A percentile compares a stretch with the other conserved stretches of the same genome.
phyloP scores from a whole-genome alignment of 2,113 vertebrate genomes.

The Geococcyx californianus region DNA sequence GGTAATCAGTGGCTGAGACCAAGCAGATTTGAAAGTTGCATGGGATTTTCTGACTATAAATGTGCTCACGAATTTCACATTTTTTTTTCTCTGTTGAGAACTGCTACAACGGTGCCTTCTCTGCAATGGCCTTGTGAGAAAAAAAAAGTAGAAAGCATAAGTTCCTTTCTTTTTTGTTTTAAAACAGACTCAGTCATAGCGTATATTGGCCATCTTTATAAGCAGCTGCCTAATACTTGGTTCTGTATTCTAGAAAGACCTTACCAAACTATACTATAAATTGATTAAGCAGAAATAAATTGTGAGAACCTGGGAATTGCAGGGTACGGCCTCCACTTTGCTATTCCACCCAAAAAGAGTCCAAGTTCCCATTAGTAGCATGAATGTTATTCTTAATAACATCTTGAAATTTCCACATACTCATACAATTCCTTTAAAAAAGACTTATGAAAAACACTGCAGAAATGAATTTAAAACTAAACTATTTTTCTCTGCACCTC shows the following conservation, averaged over 20 bases:
- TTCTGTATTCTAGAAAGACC: neutral
- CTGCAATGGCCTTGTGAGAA: neutral
- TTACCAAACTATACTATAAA: neutral
- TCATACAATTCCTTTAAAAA: neutral
- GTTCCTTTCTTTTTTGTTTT: neutral
- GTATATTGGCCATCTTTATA: neutral
- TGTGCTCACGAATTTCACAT: neutral
- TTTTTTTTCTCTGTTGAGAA: neutral
- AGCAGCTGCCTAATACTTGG: neutral
- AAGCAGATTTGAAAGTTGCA: neutral
- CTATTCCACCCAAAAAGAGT: neutral
- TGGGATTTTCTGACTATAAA: neutral
- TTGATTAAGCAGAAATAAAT: neutral
- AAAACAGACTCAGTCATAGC: neutral
- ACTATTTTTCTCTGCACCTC: slow-evolving; percentile 12
- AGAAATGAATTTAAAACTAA: slow-evolving; percentile 20
- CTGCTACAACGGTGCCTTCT: neutral
- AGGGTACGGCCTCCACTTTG: neutral
- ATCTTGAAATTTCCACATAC: neutral
- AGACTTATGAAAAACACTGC: neutral
- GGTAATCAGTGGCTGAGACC: neutral
- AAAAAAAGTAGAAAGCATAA: neutral
- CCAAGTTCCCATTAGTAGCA: neutral
- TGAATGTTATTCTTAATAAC: neutral
- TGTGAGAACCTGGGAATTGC: neutral